Evolutionary conservation across 2,797 vertebrate genomes (phyloP), one percentile per base, ranked within the genome.

Genomic region (Eutrigla gurnardus): DNA sequence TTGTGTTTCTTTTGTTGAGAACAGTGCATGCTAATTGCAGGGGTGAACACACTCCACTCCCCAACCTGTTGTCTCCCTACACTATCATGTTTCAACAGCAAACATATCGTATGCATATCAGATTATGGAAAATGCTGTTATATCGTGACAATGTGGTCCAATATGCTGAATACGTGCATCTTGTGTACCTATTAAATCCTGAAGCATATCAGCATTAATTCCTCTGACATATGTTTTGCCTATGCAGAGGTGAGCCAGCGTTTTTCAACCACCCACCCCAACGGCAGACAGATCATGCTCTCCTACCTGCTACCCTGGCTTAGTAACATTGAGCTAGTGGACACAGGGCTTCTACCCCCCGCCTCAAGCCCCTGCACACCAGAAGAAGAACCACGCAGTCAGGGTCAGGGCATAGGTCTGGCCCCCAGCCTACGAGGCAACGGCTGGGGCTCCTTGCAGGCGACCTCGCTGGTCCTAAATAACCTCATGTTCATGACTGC

Each of bases 401-500:
- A 94, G 61, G 92, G 93, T 2, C 95, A 96, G 36, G 94, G 95
- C 77, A 77, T 91, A 18, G 86, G 92, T 2, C 53, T 94, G 55
- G 79, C 92, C 50, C 95, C 89, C 3, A 96, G 96, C 66, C 94
- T 99, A 42, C 96, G 96, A 89, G 98, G 98, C 72, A 98, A 91
- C 5, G 98, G 98, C 85, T 99, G 98, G 98, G 98, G 98, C 39
- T 99, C 97, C 40, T 94, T 98, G 18, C 97, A 99, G 91, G 98
- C 98, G 6, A 99, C 98, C 0, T 99, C 97, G 0, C 88, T 99
- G 69, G 97, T 99, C 84, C 96, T 99, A 65, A 99, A 99, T 93
- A 99, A 99, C 92, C 97, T 99, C 86, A 98, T 99, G 98, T 99
- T 98, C 89, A 99, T 99, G 98, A 99, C 97, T 0, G 98, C 98